Evolutionary conservation across 2,888 invertebrate genomes (phyloP).

Genomic region (Drosophila acutilabella): DNA sequence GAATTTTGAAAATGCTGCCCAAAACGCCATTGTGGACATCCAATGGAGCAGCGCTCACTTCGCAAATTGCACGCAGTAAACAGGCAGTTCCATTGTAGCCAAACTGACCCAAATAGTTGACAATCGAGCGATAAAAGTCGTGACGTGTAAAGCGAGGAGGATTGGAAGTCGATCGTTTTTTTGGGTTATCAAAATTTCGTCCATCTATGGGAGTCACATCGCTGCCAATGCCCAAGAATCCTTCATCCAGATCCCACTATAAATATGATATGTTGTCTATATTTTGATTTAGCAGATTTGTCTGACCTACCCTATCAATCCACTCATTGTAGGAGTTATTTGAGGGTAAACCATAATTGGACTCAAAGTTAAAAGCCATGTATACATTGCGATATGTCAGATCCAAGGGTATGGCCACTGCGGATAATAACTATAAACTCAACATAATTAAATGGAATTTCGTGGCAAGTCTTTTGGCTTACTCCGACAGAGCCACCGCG

Average conservation of each 20-base stretch:
- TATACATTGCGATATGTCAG: conserved; percentile 89
- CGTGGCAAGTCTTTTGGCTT: conserved; percentile 30
- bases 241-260: conserved; percentile 81
- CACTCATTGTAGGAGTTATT: conserved; percentile 87
- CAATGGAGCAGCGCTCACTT: conserved; percentile 86
- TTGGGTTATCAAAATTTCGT: conserved; percentile 47
- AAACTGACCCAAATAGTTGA: conserved; percentile 78
- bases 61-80: conserved; percentile 89
- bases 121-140: conserved; percentile 78
- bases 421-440: conserved; percentile 88
- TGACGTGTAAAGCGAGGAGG: conserved; percentile 69
- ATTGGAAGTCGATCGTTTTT: conserved; percentile 49
- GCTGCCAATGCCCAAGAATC: conserved; percentile 76
- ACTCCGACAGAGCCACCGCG: conserved; percentile 78
- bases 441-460: background rate
- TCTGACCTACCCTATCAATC: conserved; percentile 86
- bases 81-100: conserved; percentile 86
- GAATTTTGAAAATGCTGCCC: conserved; percentile 88
- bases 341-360: conserved; percentile 88
- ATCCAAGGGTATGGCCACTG: conserved; percentile 90
- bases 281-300: background rate
- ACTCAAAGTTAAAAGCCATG: conserved; percentile 91
- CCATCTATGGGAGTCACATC: conserved; percentile 79
- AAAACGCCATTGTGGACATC: conserved; percentile 87
- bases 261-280: background rate